Evolutionary conservation across 2,888 invertebrate species (phyloP), one percentile per base, ranked within the genome.

Genomic region (Psylliodes chrysocephalus): DNA sequence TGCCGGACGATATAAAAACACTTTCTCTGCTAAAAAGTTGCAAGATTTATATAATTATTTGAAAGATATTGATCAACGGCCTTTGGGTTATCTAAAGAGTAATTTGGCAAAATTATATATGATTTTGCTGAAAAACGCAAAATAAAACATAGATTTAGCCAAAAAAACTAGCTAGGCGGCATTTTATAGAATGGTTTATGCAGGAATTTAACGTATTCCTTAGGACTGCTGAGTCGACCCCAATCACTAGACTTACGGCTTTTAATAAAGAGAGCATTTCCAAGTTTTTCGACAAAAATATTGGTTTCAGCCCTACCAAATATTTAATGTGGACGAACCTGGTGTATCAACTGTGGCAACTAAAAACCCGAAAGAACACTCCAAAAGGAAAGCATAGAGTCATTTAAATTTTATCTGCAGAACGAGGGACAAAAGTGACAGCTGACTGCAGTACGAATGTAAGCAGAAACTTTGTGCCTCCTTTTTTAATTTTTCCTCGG

Each of bases 171-270:
- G n/a, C n/a, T n/a, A n/a, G n/a, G n/a, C n/a, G n/a, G n/a, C n/a
- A 28, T 8, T 28, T 28, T 28, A 60, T 64, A 44, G 4, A 60
- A 38, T 51, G 54, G 49, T 64, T 64, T 51, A 60, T 60, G 54
- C 22, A 22, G 18, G 56, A 64, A 60, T 60, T 17, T 33, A 64
- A 64, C 10, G 49, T 60, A 8, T 59, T 49, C 38, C 64, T 59
- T 22, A 28, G 63, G 47, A 44, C 10, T 3, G 60, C 64, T 12
- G 64, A 64, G 15, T 18, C 53, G 12, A 63, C 57, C 47, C 59
- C 63, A 10, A 42, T 60, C 14, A 60, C 64, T 12, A 55, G 60
- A 60, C 55, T 64, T 25, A 52, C 28, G 60, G 55, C 7, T 30
- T 64, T 60, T 44, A 64, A 64, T 33, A 6, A 33, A 1, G 14